A percentile compares a stretch with the other conserved stretches of the same genome.
Conservation (phyloP, 2,888 invertebrate genomes). For the Lasioglossum pauxillum region DNA sequence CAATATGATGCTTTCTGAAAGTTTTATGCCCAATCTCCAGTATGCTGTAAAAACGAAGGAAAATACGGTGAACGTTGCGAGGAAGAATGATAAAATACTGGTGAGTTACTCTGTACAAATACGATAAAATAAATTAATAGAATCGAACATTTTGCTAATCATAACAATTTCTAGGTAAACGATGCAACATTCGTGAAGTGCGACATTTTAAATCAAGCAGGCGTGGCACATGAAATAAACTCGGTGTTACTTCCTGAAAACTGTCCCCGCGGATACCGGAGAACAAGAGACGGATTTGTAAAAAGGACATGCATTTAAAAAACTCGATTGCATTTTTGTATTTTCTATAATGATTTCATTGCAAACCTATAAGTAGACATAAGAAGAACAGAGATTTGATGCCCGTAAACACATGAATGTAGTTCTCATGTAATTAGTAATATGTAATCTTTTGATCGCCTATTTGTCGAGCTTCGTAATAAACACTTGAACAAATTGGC, state of each 20-base stretch:
- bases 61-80: slow-evolving; percentile 27
- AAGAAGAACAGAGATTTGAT: not conserved
- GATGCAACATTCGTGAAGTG: slow-evolving; percentile 27
- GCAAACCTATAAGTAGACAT: not conserved
- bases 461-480: too few species aligned
- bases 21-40: slow-evolving; percentile 37
- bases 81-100: slow-evolving; percentile 33
- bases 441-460: not conserved
- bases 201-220: slow-evolving; percentile 41
- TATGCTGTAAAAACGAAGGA: slow-evolving; percentile 29
- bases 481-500: too few species aligned
- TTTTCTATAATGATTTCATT: not conserved
- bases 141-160: not conserved
- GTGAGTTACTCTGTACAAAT: slow-evolving; percentile 11
- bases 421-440: not conserved
- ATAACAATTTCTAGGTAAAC: slow-evolving; percentile 28
- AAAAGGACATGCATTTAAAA: slow-evolving; percentile 16
- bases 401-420: not conserved
- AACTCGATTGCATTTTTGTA: not conserved
- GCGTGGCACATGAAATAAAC: slow-evolving; percentile 55
- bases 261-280: slow-evolving; percentile 25
- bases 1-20: slow-evolving; percentile 51
- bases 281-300: not conserved
- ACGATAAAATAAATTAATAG: not conserved
- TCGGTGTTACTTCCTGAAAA: slow-evolving; percentile 44